phyloP scores from a whole-genome alignment of 2,797 vertebrate genomes.

The Hybognathus amarus region DNA sequence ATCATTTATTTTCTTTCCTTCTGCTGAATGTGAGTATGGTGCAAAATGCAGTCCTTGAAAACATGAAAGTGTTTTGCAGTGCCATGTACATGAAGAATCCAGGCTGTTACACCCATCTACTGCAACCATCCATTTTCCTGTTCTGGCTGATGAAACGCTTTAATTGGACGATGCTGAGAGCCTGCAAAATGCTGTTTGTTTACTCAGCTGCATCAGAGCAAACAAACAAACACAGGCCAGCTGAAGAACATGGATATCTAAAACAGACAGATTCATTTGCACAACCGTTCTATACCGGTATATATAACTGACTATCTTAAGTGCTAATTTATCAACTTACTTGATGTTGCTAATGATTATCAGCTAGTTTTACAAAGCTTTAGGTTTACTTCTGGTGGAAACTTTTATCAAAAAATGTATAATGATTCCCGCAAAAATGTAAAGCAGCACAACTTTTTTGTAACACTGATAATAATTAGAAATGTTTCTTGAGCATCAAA shows the following conservation, averaged over 20 bases:
- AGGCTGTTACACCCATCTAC: conserved; percentile 63
- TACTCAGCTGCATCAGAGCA: conserved; percentile 77
- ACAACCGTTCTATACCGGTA: neutral
- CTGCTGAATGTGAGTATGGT: neutral
- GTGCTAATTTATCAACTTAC: neutral
- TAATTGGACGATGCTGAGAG: conserved; percentile 78
- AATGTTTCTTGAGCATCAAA: neutral
- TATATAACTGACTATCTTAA: neutral
- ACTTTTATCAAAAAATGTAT: neutral
- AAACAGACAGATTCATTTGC: conserved; percentile 39
- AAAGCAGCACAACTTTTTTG: neutral
- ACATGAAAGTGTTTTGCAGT: conserved; percentile 26
- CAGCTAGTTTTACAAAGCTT: neutral
- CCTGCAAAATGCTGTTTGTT: conserved; percentile 76
- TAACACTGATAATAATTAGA: neutral
- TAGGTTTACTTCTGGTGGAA: neutral
- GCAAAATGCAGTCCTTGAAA: neutral
- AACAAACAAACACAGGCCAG: conserved; percentile 66
- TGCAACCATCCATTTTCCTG: conserved; percentile 81
- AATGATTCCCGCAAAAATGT: neutral
- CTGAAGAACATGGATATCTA: conserved; percentile 43
- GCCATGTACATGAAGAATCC: conserved; percentile 44
- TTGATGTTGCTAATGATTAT: neutral
- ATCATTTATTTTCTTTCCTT: neutral
- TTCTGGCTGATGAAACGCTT: conserved; percentile 83